Evolutionary conservation across 2,888 invertebrate genomes (phyloP).

Genomic region (Drosophila parthenogenetica): DNA sequence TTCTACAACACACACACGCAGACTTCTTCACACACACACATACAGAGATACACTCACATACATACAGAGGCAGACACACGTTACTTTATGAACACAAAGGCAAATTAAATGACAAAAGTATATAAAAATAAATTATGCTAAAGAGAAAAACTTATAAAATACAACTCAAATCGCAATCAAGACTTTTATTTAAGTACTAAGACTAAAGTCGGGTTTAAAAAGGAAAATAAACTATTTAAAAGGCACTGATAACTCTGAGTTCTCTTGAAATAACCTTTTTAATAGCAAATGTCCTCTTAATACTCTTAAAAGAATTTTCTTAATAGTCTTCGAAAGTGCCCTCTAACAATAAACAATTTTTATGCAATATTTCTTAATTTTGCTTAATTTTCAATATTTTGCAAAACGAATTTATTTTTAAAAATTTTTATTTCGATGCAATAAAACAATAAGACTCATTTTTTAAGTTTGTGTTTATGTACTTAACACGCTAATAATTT

Average conservation of each 20-base stretch:
- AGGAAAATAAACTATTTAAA: no score
- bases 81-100: conserved; percentile 81
- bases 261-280: no score
- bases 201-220: not conserved
- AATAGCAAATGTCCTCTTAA: no score
- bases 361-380: no score
- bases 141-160: conserved; percentile 73
- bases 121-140: conserved; percentile 81
- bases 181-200: conserved; percentile 40
- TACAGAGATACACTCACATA: conserved; percentile 43
- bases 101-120: conserved; percentile 79
- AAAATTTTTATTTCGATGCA: not conserved
- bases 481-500: conserved; percentile 50
- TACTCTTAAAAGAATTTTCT: no score
- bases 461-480: conserved; percentile 11
- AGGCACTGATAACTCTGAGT: no score
- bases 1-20: conserved; percentile 32
- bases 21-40: conserved; percentile 35
- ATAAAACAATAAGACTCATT: not conserved
- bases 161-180: conserved; percentile 55
- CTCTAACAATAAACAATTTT: no score
- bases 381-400: no score
- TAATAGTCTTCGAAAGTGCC: no score
- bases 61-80: conserved; percentile 75
- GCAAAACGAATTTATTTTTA: no score